Evolutionary conservation across 1,140 invertebrate species (phyloP).

Genomic region (Maconellicoccus hirsutus): DNA sequence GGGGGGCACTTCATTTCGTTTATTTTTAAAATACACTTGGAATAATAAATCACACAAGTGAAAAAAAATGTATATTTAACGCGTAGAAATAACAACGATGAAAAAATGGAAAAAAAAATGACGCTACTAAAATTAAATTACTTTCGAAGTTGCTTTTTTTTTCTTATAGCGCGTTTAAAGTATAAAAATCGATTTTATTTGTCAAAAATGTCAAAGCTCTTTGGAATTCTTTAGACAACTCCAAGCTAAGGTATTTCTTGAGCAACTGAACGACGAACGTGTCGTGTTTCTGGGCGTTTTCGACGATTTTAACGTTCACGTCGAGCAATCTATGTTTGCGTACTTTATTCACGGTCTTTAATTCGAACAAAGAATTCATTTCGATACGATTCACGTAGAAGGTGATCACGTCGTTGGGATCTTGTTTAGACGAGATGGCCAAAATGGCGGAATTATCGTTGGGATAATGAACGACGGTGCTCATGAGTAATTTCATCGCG

Average conservation of each 20-base stretch:
- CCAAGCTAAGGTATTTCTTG: background rate
- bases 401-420: background rate
- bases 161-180: background rate
- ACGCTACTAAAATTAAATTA: too few species aligned
- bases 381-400: background rate
- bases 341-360: background rate
- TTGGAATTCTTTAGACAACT: background rate
- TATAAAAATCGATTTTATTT: background rate
- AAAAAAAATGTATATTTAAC: too few species aligned
- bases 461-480: background rate
- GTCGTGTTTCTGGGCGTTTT: background rate
- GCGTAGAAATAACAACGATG: too few species aligned
- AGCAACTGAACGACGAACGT: background rate
- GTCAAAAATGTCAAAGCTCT: conserved; percentile 7
- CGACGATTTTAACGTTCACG: background rate
- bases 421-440: background rate
- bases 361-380: background rate
- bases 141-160: too few species aligned
- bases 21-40: too few species aligned
- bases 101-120: too few species aligned
- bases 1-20: too few species aligned
- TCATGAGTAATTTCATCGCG: background rate
- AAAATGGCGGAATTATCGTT: background rate
- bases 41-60: too few species aligned
- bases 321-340: background rate